Conservation (phyloP, 2,113 vertebrate genomes). For the Triplophysa siluroides region DNA sequence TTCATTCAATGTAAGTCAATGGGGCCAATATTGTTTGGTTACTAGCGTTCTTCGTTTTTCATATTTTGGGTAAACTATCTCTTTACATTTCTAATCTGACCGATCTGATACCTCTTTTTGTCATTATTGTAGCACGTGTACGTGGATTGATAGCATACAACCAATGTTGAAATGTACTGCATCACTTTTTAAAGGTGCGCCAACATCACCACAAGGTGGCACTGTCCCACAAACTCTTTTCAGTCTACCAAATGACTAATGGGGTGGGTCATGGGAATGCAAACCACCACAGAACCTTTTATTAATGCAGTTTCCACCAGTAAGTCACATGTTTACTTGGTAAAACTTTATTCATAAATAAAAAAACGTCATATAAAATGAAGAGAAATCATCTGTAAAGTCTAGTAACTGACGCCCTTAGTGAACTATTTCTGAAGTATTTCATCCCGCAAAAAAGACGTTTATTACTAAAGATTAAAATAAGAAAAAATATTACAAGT, state of each 20-base stretch:
- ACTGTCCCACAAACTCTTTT: not conserved
- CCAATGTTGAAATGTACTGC: not conserved
- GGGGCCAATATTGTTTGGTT: too few relatives aligned
- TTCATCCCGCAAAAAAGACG: not conserved
- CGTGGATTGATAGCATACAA: not conserved
- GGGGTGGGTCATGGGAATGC: not conserved
- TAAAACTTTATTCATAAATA: too few relatives aligned
- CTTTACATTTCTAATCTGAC: too few relatives aligned
- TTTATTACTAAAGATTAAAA: too few relatives aligned
- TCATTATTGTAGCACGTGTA: not conserved
- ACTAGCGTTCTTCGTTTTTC: too few relatives aligned
- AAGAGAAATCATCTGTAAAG: not conserved
- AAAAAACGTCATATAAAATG: not conserved
- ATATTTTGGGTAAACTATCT: too few relatives aligned
- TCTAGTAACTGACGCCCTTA: not conserved
- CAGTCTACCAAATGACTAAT: not conserved
- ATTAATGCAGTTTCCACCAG: not conserved
- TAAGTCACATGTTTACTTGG: conserved; percentile 4
- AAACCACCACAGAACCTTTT: not conserved
- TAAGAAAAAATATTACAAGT: too few relatives aligned
- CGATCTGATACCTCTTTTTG: too few relatives aligned
- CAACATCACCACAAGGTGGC: not conserved
- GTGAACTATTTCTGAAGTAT: too few relatives aligned
- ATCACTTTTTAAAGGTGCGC: not conserved
- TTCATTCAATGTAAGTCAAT: too few relatives aligned